phyloP scores from a whole-genome alignment of 2,113 vertebrate species.

The Camelus bactrianus region DNA sequence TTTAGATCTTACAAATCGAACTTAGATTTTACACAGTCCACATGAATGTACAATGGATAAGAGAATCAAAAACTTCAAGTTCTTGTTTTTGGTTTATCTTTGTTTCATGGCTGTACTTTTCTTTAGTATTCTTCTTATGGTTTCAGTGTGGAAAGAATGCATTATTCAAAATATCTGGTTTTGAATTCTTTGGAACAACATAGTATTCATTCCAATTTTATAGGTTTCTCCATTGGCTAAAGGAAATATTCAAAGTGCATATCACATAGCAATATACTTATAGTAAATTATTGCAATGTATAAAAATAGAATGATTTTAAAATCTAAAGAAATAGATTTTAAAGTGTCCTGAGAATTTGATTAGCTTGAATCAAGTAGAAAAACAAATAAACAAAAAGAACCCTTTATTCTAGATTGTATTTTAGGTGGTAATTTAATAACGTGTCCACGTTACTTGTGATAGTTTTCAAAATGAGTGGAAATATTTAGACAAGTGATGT shows the following conservation, averaged over 20 bases:
- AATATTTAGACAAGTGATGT: conserved; percentile 60
- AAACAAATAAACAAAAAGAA: conserved; percentile 45
- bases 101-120: background rate
- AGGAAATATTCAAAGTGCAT: background rate
- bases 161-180: conserved; percentile 15
- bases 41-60: background rate
- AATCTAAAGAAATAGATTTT: background rate
- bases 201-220: background rate
- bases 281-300: background rate
- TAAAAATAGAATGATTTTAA: background rate
- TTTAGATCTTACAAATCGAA: background rate
- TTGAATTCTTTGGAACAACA: background rate
- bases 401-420: conserved; percentile 49
- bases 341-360: background rate
- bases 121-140: background rate
- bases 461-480: conserved; percentile 66
- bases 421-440: conserved; percentile 75
- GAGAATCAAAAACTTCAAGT: background rate
- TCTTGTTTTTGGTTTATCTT: background rate
- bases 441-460: conserved; percentile 12
- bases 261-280: background rate
- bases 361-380: background rate
- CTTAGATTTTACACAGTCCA: background rate
- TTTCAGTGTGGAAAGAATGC: background rate
- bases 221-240: background rate